Percentiles rank a stretch among this genome's conserved stretches.
Evolutionary conservation across 2,113 vertebrate genomes (phyloP).

Genomic region (Engystomops pustulosus): DNA sequence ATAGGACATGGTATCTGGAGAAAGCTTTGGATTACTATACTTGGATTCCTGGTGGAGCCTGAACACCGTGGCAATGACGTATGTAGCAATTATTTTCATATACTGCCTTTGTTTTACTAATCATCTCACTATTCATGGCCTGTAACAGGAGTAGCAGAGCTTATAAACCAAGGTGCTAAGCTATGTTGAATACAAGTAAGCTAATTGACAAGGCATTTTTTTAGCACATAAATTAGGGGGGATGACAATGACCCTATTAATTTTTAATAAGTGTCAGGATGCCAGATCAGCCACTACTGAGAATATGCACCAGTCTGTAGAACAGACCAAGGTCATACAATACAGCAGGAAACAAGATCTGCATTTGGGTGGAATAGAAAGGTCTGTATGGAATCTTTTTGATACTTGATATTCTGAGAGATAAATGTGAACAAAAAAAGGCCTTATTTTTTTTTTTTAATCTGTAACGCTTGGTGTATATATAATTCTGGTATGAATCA

Average conservation of each 20-base stretch:
- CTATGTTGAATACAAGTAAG: neutral
- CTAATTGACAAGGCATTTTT: slow-evolving; percentile 40
- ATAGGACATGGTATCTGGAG: neutral
- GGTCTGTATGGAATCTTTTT: neutral
- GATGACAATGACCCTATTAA: slow-evolving; percentile 34
- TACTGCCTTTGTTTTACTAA: slow-evolving; percentile 42
- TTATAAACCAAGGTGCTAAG: slow-evolving; percentile 27
- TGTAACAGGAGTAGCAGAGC: slow-evolving; percentile 23
- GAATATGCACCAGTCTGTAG: neutral
- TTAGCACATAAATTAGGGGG: slow-evolving; percentile 34
- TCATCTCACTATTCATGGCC: slow-evolving; percentile 12
- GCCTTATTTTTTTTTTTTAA: neutral
- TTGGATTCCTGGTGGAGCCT: neutral
- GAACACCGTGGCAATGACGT: slow-evolving; percentile 11
- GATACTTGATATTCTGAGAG: neutral
- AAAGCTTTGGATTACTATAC: neutral
- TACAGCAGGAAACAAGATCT: neutral
- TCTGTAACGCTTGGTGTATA: too few species aligned
- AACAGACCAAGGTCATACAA: slow-evolving; percentile 12
- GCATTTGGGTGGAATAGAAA: neutral
- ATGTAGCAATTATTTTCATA: slow-evolving; percentile 17
- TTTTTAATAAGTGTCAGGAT: slow-evolving; percentile 43
- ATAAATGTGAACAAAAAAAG: neutral
- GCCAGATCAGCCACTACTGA: slow-evolving; percentile 18
- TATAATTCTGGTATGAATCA: neutral